Evolutionary conservation across 2,113 vertebrate genomes (phyloP), one percentile per base, ranked within the genome.

Genomic region (Leucosticte australis): DNA sequence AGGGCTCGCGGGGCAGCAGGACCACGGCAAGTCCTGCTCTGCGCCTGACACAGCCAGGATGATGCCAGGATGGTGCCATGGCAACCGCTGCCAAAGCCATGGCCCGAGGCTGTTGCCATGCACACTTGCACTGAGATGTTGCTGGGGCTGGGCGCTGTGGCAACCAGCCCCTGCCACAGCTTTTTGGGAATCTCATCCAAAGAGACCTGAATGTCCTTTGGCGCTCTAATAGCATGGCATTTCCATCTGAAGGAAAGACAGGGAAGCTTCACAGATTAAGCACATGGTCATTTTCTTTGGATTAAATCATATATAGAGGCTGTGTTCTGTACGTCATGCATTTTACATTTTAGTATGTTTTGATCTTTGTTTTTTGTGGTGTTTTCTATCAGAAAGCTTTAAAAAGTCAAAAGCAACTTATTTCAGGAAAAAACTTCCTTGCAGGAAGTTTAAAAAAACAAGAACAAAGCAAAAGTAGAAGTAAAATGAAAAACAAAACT

Each of bases 281-380:
- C 15, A 24, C 23, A 31, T 11, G 3, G 13, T 35, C 10, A 59
- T 28, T 46, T 74, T 70, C 33, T 57, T 31, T 63, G 27, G 6
- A 20, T 71, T 69, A 56, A 88, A 53, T 39, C 2, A 11, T 19
- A 27, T 6, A 4, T 3, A 37, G 1, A 37, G n/a, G 3, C 13
- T 23, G 3, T 65, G 16, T 21, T 79, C n/a, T 42, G 3, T 59
- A 64, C 1, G 0, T 44, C 1, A 15, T 24, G 1, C 1, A 20
- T 76, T 71, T 62, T 24, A 13, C 15, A 53, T 65, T 46, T 50
- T 56, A 47, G 5, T 35, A n/a, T 18, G 31, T 22, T 79, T 59
- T 59, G 1, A 1, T 69, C n/a, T 53, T 67, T 53, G 14, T 17
- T 86, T 79, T 57, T 27, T 71, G 50, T 50, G 10, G 19, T 59